Base-by-base conservation (phyloP, 1,140 invertebrate species). In the Epicauta chinensis region DNA sequence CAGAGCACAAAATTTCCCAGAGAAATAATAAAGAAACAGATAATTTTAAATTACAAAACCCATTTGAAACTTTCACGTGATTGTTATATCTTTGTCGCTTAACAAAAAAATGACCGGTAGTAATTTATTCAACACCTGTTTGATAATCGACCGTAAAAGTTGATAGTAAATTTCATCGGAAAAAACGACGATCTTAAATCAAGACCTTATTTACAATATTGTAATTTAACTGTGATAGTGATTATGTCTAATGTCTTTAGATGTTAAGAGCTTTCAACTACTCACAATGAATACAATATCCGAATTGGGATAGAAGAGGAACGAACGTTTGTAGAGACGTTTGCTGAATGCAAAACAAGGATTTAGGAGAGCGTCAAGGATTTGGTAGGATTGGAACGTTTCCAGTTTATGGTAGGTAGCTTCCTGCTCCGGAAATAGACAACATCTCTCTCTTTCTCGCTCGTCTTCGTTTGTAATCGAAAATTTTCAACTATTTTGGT, bases 401-500 rank as follows among this genome's bases (percentile, higher is more conserved):
- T 56, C 51, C 58, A 51, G 42, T 60, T 60, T 60, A 60, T 60
- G 55, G 58, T 51, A 57, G 29, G 58, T 52, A 51, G 51, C 55
- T 60, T 60, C 58, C 58, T 60, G 53, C 49, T 46, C 54, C 35
- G 58, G 58, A 60, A 60, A 60, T 54, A 44, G 55, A 57, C 23
- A 7, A 51, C 38, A 41, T 55, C 55, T 53, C 49, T 40, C 31
- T 49, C 41, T 34, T 38, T 47, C 45, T 38, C 35, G 16, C 16
- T 35, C 34, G 31, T 44, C 30, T 44, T 44, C n/a, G n/a, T 44
- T 34, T 10, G 12, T 34, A 38, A 38, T 16, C 45, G 37, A n/a
- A n/a, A n/a, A n/a, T n/a, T n/a, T n/a, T n/a, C n/a, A n/a, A n/a
- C n/a, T n/a, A n/a, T n/a, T n/a, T n/a, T n/a, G n/a, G n/a, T n/a